phyloP scores from a whole-genome alignment of 2,113 vertebrate genomes.

The Aegithalos caudatus region DNA sequence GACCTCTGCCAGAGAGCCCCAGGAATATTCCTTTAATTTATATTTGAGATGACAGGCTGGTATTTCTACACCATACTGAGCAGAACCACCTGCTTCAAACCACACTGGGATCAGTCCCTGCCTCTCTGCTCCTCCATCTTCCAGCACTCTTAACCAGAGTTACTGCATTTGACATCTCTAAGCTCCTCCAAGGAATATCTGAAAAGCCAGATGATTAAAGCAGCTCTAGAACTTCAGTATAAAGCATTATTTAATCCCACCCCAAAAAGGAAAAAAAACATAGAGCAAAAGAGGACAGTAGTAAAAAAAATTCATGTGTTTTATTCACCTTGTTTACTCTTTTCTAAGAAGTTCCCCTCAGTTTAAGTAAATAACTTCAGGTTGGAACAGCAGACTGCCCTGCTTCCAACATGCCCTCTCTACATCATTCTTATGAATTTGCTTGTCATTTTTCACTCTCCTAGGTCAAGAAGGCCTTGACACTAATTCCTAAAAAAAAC shows the following conservation, averaged over 20 bases:
- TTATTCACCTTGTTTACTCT: background rate
- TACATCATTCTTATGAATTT: background rate
- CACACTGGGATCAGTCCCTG: background rate
- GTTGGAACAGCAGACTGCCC: background rate
- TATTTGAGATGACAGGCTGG: slow-evolving; percentile 3
- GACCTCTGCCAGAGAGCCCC: background rate
- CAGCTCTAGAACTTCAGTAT: background rate
- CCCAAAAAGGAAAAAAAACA: background rate
- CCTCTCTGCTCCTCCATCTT: background rate
- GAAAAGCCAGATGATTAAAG: background rate
- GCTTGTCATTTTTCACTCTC: background rate
- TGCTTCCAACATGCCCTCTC: background rate
- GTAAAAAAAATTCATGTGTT: background rate
- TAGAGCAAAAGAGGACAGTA: background rate
- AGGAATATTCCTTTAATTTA: slow-evolving; percentile 26
- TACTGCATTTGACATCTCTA: background rate
- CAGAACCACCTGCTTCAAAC: background rate
- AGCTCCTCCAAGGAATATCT: background rate
- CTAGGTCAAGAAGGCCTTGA: background rate
- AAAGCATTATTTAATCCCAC: background rate
- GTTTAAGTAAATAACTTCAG: background rate
- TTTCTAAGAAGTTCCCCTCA: background rate
- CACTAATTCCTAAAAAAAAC: background rate
- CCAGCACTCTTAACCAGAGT: background rate
- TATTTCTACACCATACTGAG: background rate